Base-by-base conservation (phyloP, 2,113 vertebrate species). In the Actinemys pallida region DNA sequence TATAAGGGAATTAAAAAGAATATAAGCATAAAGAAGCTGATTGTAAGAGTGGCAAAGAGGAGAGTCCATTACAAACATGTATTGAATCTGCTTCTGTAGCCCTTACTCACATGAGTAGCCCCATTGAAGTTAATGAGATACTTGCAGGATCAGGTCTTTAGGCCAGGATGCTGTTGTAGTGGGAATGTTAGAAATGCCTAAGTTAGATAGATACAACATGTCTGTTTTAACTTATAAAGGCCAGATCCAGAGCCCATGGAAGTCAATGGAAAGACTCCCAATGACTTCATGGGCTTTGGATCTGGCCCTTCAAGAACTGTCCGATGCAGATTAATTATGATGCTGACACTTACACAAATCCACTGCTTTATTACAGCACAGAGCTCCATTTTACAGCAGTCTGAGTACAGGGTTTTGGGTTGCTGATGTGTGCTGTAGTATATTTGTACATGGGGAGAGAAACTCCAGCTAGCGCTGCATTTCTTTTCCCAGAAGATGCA, bases 221-320 rank as follows among this genome's bases (percentile, higher is more conserved):
- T 81, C n/a, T 42, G 89, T 84, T 88, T 81, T 90, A 88, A 75
- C 92, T 88, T 62, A 95, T 96, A 90, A 53, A 76, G 86, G 81
- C 90, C 84, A 88, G 94, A 93, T 88, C 85, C 65, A 35, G 47
- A 94, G 59, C 56, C 83, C n/a, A 57, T 84, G 72, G 92, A 42
- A 31, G 16, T 52, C n/a, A 59, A 3, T 79, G 83, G 89, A 0
- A 13, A 83, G 79, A 88, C 89, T 95, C 93, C 87, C 84, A 87
- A 90, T 93, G 45, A 3, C 54, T 95, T 52, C 76, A 10, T 11
- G 27, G 62, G 78, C 20, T 87, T 85, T 20, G 79, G 79, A 85
- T 93, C 81, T 80, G 35, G 86, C 90, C 80, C 82, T 79, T 92
- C 72, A 86, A 78, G 87, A 84, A 59, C 25, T 45, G 53, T 42